Conservation (phyloP, 2,113 vertebrate species). For the Prionailurus bengalensis region DNA sequence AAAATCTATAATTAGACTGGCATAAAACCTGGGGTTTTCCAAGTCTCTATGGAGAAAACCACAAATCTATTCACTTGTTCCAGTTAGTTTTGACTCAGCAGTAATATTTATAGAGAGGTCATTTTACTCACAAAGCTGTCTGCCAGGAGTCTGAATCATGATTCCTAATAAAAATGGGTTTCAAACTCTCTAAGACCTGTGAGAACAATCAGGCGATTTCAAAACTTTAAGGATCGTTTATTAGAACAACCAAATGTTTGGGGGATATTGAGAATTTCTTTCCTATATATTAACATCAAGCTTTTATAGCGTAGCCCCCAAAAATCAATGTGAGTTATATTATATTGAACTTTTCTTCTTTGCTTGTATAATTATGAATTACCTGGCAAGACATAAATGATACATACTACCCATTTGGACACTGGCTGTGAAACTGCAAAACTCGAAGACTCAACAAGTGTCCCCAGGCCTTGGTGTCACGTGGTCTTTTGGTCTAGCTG, state of each 20-base stretch:
- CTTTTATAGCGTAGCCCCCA: neutral
- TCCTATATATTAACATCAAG: conserved; percentile 39
- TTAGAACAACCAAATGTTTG: conserved; percentile 55
- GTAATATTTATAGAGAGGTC: conserved; percentile 37
- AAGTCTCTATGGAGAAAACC: conserved; percentile 40
- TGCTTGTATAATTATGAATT: conserved; percentile 56
- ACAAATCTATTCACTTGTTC: conserved; percentile 55
- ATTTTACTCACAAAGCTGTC: conserved; percentile 31
- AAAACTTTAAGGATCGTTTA: conserved; percentile 51
- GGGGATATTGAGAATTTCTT: conserved; percentile 39
- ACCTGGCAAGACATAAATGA: neutral
- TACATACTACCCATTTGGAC: neutral
- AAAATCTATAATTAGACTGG: conserved; percentile 47
- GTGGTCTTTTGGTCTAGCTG: neutral
- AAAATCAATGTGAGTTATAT: conserved; percentile 32
- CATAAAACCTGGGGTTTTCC: conserved; percentile 53
- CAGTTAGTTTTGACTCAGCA: conserved; percentile 31
- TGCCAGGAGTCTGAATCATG: conserved; percentile 26
- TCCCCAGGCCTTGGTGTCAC: neutral
- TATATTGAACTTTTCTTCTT: conserved; percentile 17
- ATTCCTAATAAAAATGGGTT: conserved; percentile 33
- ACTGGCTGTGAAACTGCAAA: neutral
- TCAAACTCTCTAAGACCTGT: neutral
- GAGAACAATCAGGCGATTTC: conserved; percentile 39
- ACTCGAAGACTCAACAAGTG: neutral